Conservation (phyloP, 23 tunicate genomes). For the Trididemnum nubilum region DNA sequence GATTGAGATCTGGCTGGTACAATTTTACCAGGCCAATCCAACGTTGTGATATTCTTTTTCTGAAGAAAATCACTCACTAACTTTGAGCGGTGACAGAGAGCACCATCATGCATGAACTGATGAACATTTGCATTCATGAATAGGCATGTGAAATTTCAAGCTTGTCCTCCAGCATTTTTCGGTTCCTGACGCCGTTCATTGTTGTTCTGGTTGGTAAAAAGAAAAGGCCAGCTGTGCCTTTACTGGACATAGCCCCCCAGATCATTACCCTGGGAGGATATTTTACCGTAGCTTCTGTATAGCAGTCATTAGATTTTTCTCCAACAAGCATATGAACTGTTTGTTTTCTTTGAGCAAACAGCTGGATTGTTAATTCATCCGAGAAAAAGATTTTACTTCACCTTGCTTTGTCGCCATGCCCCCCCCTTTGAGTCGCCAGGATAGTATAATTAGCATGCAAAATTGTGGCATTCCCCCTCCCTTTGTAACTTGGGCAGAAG, state of each 20-base stretch:
- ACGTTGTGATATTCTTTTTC: conserved; percentile 7
- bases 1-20: conserved; percentile 14
- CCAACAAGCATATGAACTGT: conserved; percentile 6
- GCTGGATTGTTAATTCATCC: too few species aligned
- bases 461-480: too few species aligned
- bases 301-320: conserved; percentile 19
- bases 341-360: conserved; percentile 5
- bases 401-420: background rate
- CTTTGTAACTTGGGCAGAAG: too few species aligned
- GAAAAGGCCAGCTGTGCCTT: too few species aligned
- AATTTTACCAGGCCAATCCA: conserved; percentile 27
- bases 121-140: conserved; percentile 18
- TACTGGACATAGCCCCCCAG: too few species aligned
- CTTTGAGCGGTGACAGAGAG: conserved; percentile 22
- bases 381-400: conserved; percentile 18
- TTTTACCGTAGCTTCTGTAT: conserved; percentile 20
- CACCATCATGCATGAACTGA: conserved; percentile 6
- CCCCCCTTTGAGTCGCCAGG: too few species aligned
- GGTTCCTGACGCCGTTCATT: conserved; percentile 8
- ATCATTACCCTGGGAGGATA: background rate
- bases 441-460: too few species aligned
- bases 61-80: conserved; percentile 8
- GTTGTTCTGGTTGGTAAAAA: too few species aligned
- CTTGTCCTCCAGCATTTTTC: conserved; percentile 14
- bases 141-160: conserved; percentile 12